Percentiles rank a stretch among this genome's conserved stretches.
Conservation (phyloP, 1,140 invertebrate genomes). For the Thaumetopoea pityocampa region DNA sequence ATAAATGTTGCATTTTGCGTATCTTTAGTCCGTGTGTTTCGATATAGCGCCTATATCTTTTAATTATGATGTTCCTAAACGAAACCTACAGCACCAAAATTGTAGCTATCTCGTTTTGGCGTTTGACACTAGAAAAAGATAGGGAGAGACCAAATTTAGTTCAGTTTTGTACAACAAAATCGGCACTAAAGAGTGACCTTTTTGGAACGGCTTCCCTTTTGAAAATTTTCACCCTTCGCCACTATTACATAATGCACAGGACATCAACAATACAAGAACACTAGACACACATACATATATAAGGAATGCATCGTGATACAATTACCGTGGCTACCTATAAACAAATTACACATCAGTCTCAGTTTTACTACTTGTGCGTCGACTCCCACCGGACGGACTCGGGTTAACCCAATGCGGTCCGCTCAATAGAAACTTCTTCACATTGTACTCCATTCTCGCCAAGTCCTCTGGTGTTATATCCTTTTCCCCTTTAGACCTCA, state of each 20-base stretch:
- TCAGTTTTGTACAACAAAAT: no score
- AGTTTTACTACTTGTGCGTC: conserved; percentile 74
- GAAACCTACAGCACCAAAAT: no score
- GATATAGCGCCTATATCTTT: no score
- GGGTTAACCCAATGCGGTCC: conserved; percentile 77
- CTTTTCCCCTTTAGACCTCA: conserved; percentile 46
- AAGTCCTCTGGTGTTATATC: conserved; percentile 70
- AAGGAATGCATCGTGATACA: conserved; percentile 12
- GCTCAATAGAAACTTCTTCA: conserved; percentile 78
- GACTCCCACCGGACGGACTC: conserved; percentile 39
- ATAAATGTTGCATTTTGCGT: no score
- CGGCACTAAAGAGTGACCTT: no score
- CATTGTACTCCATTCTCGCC: conserved; percentile 79
- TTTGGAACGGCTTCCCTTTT: no score
- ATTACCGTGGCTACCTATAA: conserved; percentile 30
- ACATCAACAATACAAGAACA: conserved; percentile 8
- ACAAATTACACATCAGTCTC: conserved; percentile 75
- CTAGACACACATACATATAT: conserved; percentile 6
- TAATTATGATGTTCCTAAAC: no score
- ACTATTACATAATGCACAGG: conserved; percentile 1
- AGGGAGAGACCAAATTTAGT: no score
- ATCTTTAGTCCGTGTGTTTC: no score
- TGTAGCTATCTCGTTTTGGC: no score
- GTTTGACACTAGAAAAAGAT: no score
- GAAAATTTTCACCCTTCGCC: no score